Percentiles rank a stretch among this genome's conserved stretches.
Evolutionary conservation across 2,888 invertebrate species (phyloP).

Genomic region (Pilophorus perplexus): DNA sequence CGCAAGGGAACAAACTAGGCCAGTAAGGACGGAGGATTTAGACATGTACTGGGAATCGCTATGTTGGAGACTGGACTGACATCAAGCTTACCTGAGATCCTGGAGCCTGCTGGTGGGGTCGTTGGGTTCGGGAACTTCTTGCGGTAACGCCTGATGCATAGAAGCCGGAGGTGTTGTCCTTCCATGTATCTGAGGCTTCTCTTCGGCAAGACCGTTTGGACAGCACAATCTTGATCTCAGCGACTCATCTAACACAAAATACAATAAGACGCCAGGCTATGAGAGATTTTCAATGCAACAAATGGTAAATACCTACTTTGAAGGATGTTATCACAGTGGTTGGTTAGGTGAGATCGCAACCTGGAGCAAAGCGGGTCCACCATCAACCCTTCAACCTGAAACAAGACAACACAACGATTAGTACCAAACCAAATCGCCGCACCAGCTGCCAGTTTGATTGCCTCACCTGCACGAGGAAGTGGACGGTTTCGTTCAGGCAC

Average conservation of each 20-base stretch:
- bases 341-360: constrained; percentile 76
- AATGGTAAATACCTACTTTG: constrained; percentile 51
- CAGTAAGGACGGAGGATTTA: no score
- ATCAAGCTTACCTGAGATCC: no score
- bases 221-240: constrained; percentile 28
- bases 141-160: background rate
- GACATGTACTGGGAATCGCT: no score
- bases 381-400: constrained; percentile 67
- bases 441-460: background rate
- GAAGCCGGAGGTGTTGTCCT: constrained; percentile 2
- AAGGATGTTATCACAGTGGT: constrained; percentile 69
- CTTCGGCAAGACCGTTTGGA: constrained; percentile 11
- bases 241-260: constrained; percentile 27
- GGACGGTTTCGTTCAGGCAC: constrained; percentile 83
- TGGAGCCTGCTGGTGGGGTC: constrained; percentile 18
- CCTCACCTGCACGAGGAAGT: constrained; percentile 74
- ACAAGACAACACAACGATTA: background rate
- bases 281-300: no score
- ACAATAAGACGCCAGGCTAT: no score
- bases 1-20: no score
- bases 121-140: constrained; percentile 17
- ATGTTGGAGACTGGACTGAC: no score
- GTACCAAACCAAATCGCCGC: no score
- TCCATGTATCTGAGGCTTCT: constrained; percentile 1
- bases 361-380: constrained; percentile 76